Evolutionary conservation across 2,888 invertebrate species (phyloP).

Genomic region (Automeris io): DNA sequence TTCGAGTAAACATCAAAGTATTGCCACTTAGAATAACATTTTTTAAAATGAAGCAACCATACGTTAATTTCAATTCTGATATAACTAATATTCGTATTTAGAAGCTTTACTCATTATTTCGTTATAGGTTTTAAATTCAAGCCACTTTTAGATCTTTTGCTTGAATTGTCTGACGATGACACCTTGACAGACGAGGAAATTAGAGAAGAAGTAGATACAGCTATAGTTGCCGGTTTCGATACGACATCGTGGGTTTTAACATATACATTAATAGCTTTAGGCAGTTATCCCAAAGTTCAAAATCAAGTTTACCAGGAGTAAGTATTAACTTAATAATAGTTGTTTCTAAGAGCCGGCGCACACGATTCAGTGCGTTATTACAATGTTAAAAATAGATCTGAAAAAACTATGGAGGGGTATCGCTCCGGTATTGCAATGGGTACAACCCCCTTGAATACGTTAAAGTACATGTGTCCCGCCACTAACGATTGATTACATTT

Average conservation of each 20-base stretch:
- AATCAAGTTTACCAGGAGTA: slow-evolving; percentile 21
- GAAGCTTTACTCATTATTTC: not conserved
- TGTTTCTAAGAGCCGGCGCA: too few species aligned
- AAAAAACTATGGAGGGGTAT: too few species aligned
- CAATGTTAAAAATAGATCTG: too few species aligned
- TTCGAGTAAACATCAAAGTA: too few species aligned
- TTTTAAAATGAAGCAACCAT: too few species aligned
- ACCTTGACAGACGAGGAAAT: slow-evolving; percentile 57
- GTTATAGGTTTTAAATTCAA: slow-evolving; percentile 34
- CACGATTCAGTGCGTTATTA: too few species aligned
- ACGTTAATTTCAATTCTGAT: not conserved
- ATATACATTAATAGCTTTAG: slow-evolving; percentile 34
- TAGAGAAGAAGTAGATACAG: slow-evolving; percentile 67
- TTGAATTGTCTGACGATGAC: slow-evolving; percentile 48
- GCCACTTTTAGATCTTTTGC: slow-evolving; percentile 61
- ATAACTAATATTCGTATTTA: not conserved
- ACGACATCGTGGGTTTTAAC: slow-evolving; percentile 34
- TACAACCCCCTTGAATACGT: too few species aligned
- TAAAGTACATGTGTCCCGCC: too few species aligned
- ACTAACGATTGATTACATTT: too few species aligned
- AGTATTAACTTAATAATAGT: too few species aligned
- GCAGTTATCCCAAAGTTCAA: slow-evolving; percentile 35
- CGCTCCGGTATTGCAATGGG: not conserved
- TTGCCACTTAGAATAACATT: too few species aligned
- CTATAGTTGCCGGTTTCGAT: slow-evolving; percentile 62